phyloP scores from a whole-genome alignment of 2,113 vertebrate genomes.

The Ochotona princeps region DNA sequence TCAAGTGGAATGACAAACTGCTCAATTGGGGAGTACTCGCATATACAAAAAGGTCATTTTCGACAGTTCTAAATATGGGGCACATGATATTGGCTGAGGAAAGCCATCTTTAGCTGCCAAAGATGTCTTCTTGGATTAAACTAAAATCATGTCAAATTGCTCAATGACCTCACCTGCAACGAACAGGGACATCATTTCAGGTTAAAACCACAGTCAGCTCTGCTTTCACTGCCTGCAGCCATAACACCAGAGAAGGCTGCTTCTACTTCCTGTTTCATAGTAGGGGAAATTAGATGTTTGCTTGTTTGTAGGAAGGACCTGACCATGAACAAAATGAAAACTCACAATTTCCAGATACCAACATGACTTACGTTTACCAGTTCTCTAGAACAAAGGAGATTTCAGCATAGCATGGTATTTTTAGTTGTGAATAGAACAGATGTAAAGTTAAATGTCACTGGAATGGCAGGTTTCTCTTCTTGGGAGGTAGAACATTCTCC shows the following conservation, averaged over 20 bases:
- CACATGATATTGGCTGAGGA: background rate
- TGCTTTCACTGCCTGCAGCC: background rate
- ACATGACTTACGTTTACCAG: background rate
- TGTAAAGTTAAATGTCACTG: background rate
- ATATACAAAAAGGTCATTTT: background rate
- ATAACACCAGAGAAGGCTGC: background rate
- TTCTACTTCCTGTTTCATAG: background rate
- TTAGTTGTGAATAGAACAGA: background rate
- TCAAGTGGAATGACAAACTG: background rate
- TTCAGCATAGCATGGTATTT: background rate
- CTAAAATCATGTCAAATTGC: background rate
- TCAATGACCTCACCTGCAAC: background rate
- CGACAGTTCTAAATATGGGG: background rate
- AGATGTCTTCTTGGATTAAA: background rate
- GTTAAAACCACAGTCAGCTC: background rate
- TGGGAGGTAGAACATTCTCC: background rate
- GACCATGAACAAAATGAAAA: constrained; percentile 29
- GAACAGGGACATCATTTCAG: background rate
- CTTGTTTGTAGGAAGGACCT: constrained; percentile 2
- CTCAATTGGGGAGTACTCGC: background rate
- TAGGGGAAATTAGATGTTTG: background rate
- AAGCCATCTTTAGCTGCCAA: background rate
- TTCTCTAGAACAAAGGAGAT: background rate
- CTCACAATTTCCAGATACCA: background rate
- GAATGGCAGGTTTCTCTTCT: background rate